These are phyloP conservation scores for Cybosia mesomella DNA, from an alignment of 2,888 invertebrate genomes.

Conservation along the genomic window DNA sequence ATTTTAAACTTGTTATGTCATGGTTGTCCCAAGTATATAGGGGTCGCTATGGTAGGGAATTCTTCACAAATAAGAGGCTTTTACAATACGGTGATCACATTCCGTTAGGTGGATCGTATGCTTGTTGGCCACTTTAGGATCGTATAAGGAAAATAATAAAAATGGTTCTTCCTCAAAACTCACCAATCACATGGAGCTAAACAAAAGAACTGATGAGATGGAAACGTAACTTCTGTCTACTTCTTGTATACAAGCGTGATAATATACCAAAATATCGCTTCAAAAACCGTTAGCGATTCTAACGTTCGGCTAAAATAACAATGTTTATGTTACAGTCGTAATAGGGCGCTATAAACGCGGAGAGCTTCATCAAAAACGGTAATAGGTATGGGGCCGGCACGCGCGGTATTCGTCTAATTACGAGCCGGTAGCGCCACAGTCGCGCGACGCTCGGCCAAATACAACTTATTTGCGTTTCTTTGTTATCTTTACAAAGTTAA, in stretches of 20 bases:
- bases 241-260: not conserved
- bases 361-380: constrained; percentile 17
- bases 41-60: too few relatives aligned
- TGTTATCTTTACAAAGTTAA: too few relatives aligned
- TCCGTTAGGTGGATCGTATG: not conserved
- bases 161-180: too few relatives aligned
- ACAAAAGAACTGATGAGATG: too few relatives aligned
- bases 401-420: constrained; percentile 20
- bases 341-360: not conserved
- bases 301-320: not conserved
- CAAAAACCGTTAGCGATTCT: not conserved
- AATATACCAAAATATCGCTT: not conserved
- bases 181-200: too few relatives aligned
- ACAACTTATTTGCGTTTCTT: too few relatives aligned
- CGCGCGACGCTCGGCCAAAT: not conserved
- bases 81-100: not conserved
- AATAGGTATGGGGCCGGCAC: constrained; percentile 6
- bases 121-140: not conserved
- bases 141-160: not conserved
- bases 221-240: not conserved
- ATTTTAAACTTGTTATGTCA: not conserved
- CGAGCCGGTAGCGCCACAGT: constrained; percentile 10
- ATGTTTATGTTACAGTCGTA: not conserved
- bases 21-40: too few relatives aligned
- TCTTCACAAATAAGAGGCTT: too few relatives aligned